Evolutionary conservation across 2,888 invertebrate species (phyloP).

Genomic region (Isotomurus palustris): DNA sequence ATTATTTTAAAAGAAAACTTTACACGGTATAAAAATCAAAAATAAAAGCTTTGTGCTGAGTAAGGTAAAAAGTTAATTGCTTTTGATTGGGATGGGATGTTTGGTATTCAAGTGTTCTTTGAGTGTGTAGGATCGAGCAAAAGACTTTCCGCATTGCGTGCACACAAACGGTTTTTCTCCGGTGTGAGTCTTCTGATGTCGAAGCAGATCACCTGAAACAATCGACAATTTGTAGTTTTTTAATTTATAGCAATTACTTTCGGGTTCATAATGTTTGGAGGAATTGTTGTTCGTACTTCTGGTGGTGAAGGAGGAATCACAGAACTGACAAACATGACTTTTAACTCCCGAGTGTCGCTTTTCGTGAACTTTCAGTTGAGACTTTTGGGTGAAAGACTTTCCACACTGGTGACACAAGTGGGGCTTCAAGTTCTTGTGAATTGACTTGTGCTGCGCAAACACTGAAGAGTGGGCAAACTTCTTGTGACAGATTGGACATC

Average conservation of each 20-base stretch:
- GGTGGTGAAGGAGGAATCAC: slow-evolving; percentile 21
- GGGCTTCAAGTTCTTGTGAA: slow-evolving; percentile 13
- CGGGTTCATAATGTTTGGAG: no score
- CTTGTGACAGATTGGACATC: slow-evolving; percentile 12
- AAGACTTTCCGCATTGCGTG: slow-evolving; percentile 22
- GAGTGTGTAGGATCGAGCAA: slow-evolving; percentile 15
- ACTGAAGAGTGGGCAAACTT: slow-evolving; percentile 13
- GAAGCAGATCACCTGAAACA: slow-evolving; percentile 19
- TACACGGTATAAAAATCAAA: no score
- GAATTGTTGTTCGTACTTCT: slow-evolving; percentile 13
- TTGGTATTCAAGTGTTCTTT: slow-evolving; percentile 22
- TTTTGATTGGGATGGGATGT: no score
- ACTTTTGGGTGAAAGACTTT: slow-evolving; percentile 18
- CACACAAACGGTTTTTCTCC: slow-evolving; percentile 17
- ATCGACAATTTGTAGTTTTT: not conserved
- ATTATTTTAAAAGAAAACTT: no score
- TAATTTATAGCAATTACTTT: not conserved
- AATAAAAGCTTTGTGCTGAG: no score
- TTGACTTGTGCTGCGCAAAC: slow-evolving; percentile 16
- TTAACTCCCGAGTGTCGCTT: slow-evolving; percentile 18
- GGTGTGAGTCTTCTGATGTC: slow-evolving; percentile 21
- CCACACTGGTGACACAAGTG: slow-evolving; percentile 26
- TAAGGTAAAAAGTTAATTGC: no score
- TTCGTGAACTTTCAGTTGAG: slow-evolving; percentile 18
- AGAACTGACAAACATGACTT: slow-evolving; percentile 16